phyloP scores from a whole-genome alignment of 1,140 invertebrate genomes.

The Hyposmocoma kahamanoa region DNA sequence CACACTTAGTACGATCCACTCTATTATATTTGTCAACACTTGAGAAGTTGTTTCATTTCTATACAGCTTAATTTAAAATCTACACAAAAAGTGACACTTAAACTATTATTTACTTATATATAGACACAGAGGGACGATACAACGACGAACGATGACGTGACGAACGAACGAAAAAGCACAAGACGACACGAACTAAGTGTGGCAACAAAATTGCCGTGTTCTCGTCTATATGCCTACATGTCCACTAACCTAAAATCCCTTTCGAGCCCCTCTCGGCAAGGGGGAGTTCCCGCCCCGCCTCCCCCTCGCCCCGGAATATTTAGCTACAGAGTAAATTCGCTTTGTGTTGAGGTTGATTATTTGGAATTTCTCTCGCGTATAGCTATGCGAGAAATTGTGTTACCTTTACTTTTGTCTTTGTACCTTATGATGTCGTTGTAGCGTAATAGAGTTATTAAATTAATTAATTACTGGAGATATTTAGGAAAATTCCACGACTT shows the following conservation, averaged over 20 bases:
- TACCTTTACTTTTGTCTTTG: slow-evolving; percentile 28
- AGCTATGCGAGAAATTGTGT: background rate
- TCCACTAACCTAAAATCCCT: slow-evolving; percentile 73
- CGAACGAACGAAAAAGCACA: slow-evolving; percentile 69
- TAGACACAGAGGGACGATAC: slow-evolving; percentile 23
- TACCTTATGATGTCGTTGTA: slow-evolving; percentile 4
- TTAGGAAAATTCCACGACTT: too few species aligned
- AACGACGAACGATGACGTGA: slow-evolving; percentile 65
- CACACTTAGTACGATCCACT: too few species aligned
- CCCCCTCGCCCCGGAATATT: slow-evolving; percentile 63
- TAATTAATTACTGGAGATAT: too few species aligned
- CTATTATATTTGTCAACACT: too few species aligned
- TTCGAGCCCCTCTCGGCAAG: slow-evolving; percentile 59
- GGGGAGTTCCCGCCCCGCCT: slow-evolving; percentile 51
- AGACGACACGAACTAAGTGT: slow-evolving; percentile 71
- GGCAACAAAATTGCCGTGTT: slow-evolving; percentile 73
- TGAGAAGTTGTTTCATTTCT: slow-evolving; percentile 10
- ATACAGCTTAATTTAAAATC: slow-evolving; percentile 9
- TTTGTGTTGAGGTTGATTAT: slow-evolving; percentile 63
- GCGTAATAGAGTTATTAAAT: too few species aligned
- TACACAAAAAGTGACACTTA: too few species aligned
- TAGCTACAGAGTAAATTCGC: slow-evolving; percentile 59
- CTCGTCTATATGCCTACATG: slow-evolving; percentile 73
- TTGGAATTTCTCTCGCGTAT: slow-evolving; percentile 42
- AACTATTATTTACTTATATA: too few species aligned